Evolutionary conservation across 2,113 vertebrate genomes (phyloP).

Genomic region (Phocoena sinus): DNA sequence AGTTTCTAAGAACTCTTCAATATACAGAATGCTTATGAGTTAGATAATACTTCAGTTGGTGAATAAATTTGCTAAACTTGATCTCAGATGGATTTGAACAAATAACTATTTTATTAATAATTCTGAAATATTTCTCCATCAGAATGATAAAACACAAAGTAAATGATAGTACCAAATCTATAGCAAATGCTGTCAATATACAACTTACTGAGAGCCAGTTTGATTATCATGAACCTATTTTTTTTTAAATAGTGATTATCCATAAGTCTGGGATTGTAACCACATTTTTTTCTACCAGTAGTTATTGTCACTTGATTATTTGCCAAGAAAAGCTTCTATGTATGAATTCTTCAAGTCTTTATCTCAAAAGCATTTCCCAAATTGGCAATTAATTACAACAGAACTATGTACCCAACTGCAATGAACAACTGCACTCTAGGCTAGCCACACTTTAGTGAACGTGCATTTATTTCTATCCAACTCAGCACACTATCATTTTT

Average conservation of each 20-base stretch:
- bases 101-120: neutral
- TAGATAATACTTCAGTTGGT: neutral
- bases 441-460: neutral
- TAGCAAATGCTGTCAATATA: slow-evolving; percentile 8
- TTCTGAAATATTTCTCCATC: slow-evolving; percentile 9
- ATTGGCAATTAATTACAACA: slow-evolving; percentile 22
- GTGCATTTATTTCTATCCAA: neutral
- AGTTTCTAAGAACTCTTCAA: neutral
- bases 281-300: slow-evolving; percentile 1
- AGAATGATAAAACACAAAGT: slow-evolving; percentile 24
- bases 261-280: neutral
- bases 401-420: neutral
- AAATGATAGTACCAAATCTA: neutral
- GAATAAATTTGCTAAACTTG: neutral
- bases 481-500: neutral
- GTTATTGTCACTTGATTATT: neutral
- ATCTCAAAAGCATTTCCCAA: neutral
- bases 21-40: neutral
- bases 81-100: neutral
- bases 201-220: neutral
- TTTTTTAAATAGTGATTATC: neutral
- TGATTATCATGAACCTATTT: neutral
- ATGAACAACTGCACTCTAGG: neutral
- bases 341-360: neutral
- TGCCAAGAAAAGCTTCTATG: neutral